Evolutionary conservation across 2,888 invertebrate species (phyloP), one percentile per base, ranked within the genome.

Genomic region (Gibbula magus): DNA sequence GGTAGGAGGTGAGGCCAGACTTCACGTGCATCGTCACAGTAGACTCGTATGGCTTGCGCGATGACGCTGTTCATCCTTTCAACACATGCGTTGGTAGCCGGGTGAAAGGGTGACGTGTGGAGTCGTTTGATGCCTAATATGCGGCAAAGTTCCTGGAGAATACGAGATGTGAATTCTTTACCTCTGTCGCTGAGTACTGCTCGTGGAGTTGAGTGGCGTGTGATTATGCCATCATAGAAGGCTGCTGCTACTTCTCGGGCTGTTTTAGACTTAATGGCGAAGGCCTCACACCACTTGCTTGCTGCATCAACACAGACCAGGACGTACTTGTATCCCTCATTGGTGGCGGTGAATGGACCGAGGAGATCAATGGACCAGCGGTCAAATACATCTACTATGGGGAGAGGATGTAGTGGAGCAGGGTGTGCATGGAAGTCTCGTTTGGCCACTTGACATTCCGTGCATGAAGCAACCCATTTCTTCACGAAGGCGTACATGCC

Each of bases 161-260:
- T 13, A 1, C 73, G 52, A 3, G 82, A 83, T 54, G 82, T 70
- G 45, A 84, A 83, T 25, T 83, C 79, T 18, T 54, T n/a, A 18
- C 83, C 84, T 78, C 82, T 78, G 32, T 84, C 83, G 7, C 81
- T 82, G 22, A 82, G 32, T 13, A 84, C 76, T 5, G 81, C 61
- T 8, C 53, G 22, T 0, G 81, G 81, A 29, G 75, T 52, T 0
- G 82, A 83, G 70, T 80, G 81, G 13, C 81, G 32, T 25, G 80
- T 81, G 29, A 84, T 81, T n/a, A 79, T 70, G 13, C 75, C 45
- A 22, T 32, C 32, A 25, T 39, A 79, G 13, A 79, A 25, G 20
- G 66, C 67, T 0, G 56, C 53, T 29, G 79, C 80, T 0, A 80
- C 61, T 25, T 77, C 77, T 67, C 16, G 35, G 1, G 56, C 77